phyloP scores from a whole-genome alignment of 2,113 vertebrate genomes.

The Pelvicachromis taeniatus region DNA sequence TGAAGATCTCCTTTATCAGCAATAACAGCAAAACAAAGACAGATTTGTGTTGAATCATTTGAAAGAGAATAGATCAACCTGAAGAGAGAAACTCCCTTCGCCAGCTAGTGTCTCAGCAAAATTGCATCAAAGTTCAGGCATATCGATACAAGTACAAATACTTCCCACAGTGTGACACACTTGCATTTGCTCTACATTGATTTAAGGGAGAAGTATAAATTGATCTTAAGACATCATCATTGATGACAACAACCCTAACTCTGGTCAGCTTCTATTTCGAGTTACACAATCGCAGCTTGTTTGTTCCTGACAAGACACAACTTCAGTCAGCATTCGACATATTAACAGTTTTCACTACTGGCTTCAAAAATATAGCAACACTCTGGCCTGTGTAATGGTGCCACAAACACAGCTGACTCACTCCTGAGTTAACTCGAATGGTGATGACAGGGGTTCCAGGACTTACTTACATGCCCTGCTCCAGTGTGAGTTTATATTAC shows the following conservation, averaged over 20 bases:
- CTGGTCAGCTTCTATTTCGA: too few species aligned
- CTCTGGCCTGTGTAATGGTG: background rate
- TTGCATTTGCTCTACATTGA: background rate
- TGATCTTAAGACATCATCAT: background rate
- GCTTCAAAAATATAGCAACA: background rate
- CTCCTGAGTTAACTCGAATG: background rate
- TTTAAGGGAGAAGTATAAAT: background rate
- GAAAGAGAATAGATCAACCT: background rate
- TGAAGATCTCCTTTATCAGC: background rate
- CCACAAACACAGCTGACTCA: background rate
- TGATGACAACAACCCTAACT: background rate
- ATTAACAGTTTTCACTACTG: background rate
- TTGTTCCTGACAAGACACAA: background rate
- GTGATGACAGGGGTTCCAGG: background rate
- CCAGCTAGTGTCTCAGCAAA: background rate
- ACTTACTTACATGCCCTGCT: background rate
- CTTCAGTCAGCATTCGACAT: background rate
- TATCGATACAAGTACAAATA: background rate
- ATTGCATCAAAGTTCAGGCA: background rate
- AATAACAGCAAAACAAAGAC: background rate
- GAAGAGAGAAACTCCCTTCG: background rate
- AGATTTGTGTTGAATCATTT: accelerated
- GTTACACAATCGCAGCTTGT: background rate
- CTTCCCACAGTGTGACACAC: background rate
- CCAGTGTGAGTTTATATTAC: background rate